Base-by-base conservation (phyloP, 2,113 vertebrate genomes). In the Zosterops japonicus region DNA sequence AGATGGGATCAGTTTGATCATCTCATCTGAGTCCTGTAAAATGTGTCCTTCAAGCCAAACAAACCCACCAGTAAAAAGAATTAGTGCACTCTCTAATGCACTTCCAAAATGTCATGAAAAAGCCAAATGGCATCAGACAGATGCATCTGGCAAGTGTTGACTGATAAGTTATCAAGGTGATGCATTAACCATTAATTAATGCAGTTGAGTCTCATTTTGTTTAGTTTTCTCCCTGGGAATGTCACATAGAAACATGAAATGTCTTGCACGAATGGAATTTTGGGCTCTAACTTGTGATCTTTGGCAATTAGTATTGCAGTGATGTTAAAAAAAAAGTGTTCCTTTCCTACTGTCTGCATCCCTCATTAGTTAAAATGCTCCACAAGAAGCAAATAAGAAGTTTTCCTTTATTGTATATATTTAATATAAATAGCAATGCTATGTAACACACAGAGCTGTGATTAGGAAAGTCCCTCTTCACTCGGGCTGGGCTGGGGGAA, bases 201-300 rank as follows among this genome's bases (percentile, higher is more conserved):
- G 49, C 65, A 82, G 41, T 41, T 78, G 20, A 78, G 36, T 82
- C 72, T 92, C 52, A 42, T 78, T 95, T 74, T 89, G n/a, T 86
- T 83, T n/a, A 18, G 28, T 89, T 94, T 87, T 84, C 44, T 93
- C 23, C 21, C 39, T 25, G 41, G 22, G 49, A 89, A 91, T 65
- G 74, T 93, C 83, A 78, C 65, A 74, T 41, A 47, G n/a, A 75
- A 84, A 78, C 25, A 94, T 7, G 24, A 89, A 92, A 81, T 61
- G 18, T 89, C 72, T 91, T 87, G 56, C 65, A 72, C 29, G 49
- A 91, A 21, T 79, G 83, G 87, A 91, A 89, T 80, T 65, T 67
- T 80, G 47, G 79, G 36, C 47, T 92, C 55, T 49, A 53, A 63
- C 57, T 93, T 0, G 1, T 79, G 61, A 79, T 72, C 31, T 79